Evolutionary conservation across 1,140 invertebrate species (phyloP), one percentile per base, ranked within the genome.

Genomic region (Drosophila tropicalis): DNA sequence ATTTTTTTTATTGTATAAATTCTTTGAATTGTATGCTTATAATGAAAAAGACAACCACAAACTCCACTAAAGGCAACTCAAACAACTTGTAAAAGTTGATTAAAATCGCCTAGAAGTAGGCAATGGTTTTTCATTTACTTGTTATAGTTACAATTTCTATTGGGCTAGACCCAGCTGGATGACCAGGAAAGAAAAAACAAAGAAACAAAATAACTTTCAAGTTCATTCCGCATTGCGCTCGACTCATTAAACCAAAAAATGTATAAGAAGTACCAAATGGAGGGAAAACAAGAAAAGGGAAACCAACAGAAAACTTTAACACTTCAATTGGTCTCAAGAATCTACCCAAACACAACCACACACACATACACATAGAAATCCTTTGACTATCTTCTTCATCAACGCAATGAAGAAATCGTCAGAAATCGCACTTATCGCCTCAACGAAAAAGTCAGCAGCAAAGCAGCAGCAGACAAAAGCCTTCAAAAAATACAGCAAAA

Each of bases 381-480:
- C 15, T 51, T 51, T 12, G 51, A 56, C 44, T 55, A 56, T 65
- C 63, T 65, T 62, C 73, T 69, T 84, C 84, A 84, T 80, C 84
- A 74, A 69, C 60, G 78, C 70, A 73, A 51, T 12, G 41, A 57
- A 70, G 77, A 83, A 87, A 89, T 87, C 83, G 84, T 87, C 83
- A 89, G 89, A 87, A 87, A 83, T 87, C 83, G 84, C 83, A 87
- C 83, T 87, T 89, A 89, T 83, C 80, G 83, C 70, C 70, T 67
- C 51, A 72, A 63, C 62, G 72, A 75, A 75, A 76, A 78, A 78
- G 82, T 86, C 72, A 47, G 61, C 73, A 36, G 55, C 39, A 39
- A 51, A 57, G 39, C 34, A 36, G 39, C 34, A 36, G 9, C 32
- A 36, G 36, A 57, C 56, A 57, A 60, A 29, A 32, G 47, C 55